Conservation (phyloP, 1,140 invertebrate genomes). For the Idris sp. region DNA sequence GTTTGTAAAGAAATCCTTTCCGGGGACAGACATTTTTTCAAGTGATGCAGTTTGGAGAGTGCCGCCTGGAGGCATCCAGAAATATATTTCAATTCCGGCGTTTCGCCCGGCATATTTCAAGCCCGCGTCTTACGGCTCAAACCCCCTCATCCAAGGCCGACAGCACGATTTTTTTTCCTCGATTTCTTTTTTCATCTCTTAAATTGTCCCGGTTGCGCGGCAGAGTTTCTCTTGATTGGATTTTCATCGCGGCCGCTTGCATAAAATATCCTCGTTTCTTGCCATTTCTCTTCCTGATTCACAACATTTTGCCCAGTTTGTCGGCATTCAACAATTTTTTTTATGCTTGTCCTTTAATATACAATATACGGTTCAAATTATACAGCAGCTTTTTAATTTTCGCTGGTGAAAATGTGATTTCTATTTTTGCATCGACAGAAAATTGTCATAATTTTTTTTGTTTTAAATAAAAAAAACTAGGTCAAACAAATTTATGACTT, state of each 20-base stretch:
- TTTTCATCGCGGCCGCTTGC: conserved; percentile 68
- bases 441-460: no score
- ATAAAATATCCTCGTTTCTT: conserved; percentile 64
- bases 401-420: no score
- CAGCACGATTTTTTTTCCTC: conserved; percentile 48
- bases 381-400: conserved; percentile 11
- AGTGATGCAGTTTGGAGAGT: conserved; percentile 57
- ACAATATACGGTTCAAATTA: conserved; percentile 10
- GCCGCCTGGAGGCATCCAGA: conserved; percentile 56
- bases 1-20: conserved; percentile 56
- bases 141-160: conserved; percentile 30
- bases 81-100: conserved; percentile 66
- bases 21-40: conserved; percentile 56
- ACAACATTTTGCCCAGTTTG: conserved; percentile 30
- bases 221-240: conserved; percentile 68
- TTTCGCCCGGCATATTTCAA: conserved; percentile 54
- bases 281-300: conserved; percentile 45
- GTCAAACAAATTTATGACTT: no score
- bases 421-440: no score
- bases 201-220: conserved; percentile 64
- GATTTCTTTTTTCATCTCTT: conserved; percentile 59
- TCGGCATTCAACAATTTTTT: conserved; percentile 40
- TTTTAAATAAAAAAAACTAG: no score
- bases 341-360: conserved; percentile 35
- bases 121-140: conserved; percentile 23